phyloP scores from a whole-genome alignment of 2,888 invertebrate genomes.

The Agrotis puta region DNA sequence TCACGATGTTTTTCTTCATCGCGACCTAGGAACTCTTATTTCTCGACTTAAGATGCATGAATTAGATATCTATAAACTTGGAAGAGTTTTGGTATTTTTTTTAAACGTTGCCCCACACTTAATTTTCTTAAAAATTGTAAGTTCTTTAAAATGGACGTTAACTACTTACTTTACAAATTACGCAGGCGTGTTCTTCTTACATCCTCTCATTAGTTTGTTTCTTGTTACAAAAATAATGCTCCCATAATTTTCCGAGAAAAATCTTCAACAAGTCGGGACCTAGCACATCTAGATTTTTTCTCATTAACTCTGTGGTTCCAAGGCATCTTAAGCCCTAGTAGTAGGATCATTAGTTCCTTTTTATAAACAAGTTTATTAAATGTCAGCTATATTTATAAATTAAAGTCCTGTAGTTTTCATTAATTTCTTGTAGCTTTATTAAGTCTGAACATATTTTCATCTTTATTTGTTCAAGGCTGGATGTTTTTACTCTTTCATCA shows the following conservation, averaged over 20 bases:
- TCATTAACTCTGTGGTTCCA: conserved; percentile 37
- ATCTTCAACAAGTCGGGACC: not conserved
- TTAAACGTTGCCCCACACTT: too few relatives aligned
- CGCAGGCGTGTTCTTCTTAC: not conserved
- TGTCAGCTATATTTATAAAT: not conserved
- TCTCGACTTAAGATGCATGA: too few relatives aligned
- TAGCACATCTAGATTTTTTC: conserved; percentile 33
- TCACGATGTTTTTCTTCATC: too few relatives aligned
- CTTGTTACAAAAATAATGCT: conserved; percentile 28
- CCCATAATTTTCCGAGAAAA: conserved; percentile 46
- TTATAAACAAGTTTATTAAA: conserved; percentile 3
- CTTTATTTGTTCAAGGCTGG: too few relatives aligned
- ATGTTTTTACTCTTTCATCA: too few relatives aligned
- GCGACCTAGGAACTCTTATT: too few relatives aligned
- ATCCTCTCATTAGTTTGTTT: conserved; percentile 18
- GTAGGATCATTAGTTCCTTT: conserved; percentile 14
- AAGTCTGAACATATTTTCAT: not conserved
- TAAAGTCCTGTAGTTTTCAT: not conserved
- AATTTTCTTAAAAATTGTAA: too few relatives aligned
- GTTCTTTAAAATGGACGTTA: not conserved
- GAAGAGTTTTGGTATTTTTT: too few relatives aligned
- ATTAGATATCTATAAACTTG: too few relatives aligned
- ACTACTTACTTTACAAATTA: not conserved
- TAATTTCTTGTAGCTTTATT: not conserved
- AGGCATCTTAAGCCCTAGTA: conserved; percentile 4